Evolutionary conservation across 2,797 vertebrate species (phyloP).

Genomic region (Petrocephalus schoutedeni): DNA sequence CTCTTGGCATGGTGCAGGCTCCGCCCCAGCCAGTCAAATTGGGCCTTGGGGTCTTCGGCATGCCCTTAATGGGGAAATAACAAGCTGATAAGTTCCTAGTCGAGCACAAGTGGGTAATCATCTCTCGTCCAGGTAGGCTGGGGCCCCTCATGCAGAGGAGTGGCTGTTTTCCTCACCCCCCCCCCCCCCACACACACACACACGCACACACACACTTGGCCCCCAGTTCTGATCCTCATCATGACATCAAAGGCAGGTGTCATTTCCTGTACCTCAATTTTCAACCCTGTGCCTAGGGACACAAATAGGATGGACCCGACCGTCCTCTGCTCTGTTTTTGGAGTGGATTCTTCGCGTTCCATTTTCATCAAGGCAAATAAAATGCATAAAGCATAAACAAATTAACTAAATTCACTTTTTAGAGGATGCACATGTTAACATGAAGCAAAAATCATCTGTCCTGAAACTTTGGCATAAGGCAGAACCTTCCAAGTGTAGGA

Average conservation of each 20-base stretch:
- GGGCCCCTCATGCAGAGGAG: background rate
- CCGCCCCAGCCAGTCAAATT: background rate
- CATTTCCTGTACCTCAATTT: constrained; percentile 2
- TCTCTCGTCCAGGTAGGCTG: background rate
- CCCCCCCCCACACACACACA: background rate
- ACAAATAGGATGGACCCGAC: background rate
- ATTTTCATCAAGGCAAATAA: background rate
- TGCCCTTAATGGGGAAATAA: constrained; percentile 9
- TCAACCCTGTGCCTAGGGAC: background rate
- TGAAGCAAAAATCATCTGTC: background rate
- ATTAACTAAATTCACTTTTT: background rate
- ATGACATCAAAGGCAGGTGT: constrained; percentile 8
- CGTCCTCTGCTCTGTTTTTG: background rate
- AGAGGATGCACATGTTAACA: background rate
- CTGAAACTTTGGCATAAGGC: background rate
- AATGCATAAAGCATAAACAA: background rate
- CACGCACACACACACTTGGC: background rate
- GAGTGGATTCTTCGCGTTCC: background rate
- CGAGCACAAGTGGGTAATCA: background rate
- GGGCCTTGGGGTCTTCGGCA: background rate
- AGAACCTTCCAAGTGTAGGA: background rate
- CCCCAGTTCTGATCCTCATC: constrained; percentile 17
- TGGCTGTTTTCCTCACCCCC: background rate
- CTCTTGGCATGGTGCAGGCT: background rate
- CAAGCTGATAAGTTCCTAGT: background rate